These are phyloP conservation scores for Lypha dubia DNA, from an alignment of 2,888 invertebrate genomes.

Conservation along the genomic window DNA sequence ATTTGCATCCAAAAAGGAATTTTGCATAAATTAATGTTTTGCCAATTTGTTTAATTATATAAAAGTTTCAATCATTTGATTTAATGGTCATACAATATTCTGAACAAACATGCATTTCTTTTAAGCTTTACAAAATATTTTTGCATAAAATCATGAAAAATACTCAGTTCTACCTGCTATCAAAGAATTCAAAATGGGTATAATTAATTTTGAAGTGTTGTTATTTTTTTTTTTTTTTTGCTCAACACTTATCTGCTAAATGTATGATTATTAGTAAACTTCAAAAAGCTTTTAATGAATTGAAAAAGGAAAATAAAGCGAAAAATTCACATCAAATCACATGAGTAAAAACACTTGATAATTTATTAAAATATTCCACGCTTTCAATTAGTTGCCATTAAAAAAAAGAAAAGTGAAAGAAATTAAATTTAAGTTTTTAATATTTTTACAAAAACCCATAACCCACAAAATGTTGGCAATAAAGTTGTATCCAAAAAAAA, in stretches of 20 bases:
- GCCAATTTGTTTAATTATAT: too few relatives aligned
- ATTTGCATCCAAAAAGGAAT: too few relatives aligned
- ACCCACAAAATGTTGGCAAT: not conserved
- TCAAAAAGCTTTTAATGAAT: slow-evolving; percentile 71
- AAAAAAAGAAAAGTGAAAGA: slow-evolving; percentile 47
- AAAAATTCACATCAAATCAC: slow-evolving; percentile 42
- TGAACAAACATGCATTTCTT: too few relatives aligned
- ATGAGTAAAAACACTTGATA: slow-evolving; percentile 46
- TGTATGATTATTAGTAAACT: slow-evolving; percentile 68
- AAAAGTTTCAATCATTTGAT: too few relatives aligned
- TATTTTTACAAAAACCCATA: slow-evolving; percentile 20
- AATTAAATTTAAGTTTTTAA: slow-evolving; percentile 26
- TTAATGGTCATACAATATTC: too few relatives aligned
- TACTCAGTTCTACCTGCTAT: slow-evolving; percentile 62
- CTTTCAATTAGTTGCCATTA: slow-evolving; percentile 33
- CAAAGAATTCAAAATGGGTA: slow-evolving; percentile 45
- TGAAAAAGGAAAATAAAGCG: slow-evolving; percentile 19
- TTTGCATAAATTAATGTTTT: too few relatives aligned
- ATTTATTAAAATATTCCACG: slow-evolving; percentile 59
- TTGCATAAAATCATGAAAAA: too few relatives aligned
- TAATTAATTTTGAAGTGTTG: slow-evolving; percentile 67
- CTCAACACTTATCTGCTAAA: slow-evolving; percentile 56
- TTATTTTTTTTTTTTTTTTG: too few relatives aligned
- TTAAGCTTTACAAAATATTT: too few relatives aligned
- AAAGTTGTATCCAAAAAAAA: not conserved